A percentile compares a stretch with the other conserved stretches of the same genome.
These are phyloP conservation scores for Meles meles DNA, from an alignment of 2,113 vertebrate genomes.

Conservation along the genomic window DNA sequence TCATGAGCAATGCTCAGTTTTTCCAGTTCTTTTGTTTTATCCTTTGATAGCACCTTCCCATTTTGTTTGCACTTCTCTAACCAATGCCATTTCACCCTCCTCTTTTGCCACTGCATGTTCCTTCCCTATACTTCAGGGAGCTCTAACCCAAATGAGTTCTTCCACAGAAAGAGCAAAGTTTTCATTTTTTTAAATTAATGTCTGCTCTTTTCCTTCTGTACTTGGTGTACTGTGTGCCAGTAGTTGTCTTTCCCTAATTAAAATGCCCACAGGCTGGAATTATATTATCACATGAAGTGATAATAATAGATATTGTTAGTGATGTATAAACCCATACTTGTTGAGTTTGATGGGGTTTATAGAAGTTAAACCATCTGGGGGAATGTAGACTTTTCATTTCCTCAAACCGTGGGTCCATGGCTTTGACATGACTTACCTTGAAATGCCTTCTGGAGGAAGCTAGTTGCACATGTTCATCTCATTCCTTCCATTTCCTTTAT, in stretches of 20 bases:
- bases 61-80: not conserved
- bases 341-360: not conserved
- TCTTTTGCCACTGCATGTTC: not conserved
- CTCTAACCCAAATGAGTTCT: not conserved
- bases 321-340: not conserved
- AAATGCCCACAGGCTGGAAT: not conserved
- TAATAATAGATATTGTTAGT: not conserved
- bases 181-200: not conserved
- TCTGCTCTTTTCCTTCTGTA: not conserved
- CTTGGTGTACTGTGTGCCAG: not conserved
- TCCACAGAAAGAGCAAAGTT: not conserved
- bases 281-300: not conserved
- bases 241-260: not conserved
- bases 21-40: not conserved
- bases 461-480: not conserved
- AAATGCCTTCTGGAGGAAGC: not conserved
- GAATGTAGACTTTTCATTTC: not conserved
- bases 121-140: not conserved
- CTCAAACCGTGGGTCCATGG: not conserved
- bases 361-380: not conserved
- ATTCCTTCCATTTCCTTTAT: not conserved
- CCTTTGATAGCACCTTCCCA: not conserved
- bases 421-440: not conserved
- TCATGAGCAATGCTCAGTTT: rapidly evolving
- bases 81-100: not conserved